Percentiles rank a stretch among this genome's conserved stretches.
Evolutionary conservation across 2,113 vertebrate species (phyloP).

Genomic region (Vidua macroura): DNA sequence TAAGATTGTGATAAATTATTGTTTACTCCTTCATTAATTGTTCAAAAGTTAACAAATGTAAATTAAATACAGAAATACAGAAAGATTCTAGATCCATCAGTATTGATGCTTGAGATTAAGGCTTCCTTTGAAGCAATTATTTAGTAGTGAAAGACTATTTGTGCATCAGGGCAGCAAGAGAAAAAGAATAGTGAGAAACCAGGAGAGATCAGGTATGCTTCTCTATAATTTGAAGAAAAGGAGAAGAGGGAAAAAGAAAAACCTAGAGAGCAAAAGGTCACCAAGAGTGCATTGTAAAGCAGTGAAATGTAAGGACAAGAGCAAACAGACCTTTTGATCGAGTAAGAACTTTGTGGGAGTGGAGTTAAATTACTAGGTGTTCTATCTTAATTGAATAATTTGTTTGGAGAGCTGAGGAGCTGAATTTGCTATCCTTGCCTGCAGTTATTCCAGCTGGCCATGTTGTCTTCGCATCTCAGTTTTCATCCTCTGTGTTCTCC

Average conservation of each 20-base stretch:
- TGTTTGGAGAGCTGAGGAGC: not conserved
- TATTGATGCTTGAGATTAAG: not conserved
- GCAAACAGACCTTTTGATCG: not conserved
- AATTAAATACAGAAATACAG: not conserved
- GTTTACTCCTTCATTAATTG: not conserved
- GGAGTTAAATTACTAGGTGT: not conserved
- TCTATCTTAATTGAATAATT: not conserved
- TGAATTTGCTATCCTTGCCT: conserved; percentile 3
- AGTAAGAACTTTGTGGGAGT: not conserved
- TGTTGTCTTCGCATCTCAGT: not conserved
- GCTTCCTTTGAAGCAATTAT: not conserved
- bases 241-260: not conserved
- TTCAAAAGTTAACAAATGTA: not conserved
- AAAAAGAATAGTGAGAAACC: not conserved
- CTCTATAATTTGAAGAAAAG: not conserved
- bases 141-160: not conserved
- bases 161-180: not conserved
- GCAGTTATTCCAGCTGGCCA: not conserved
- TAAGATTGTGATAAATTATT: not conserved
- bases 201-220: not conserved
- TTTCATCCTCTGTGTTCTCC: not conserved
- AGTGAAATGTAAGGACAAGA: not conserved
- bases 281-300: not conserved
- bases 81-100: not conserved
- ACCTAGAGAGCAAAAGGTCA: not conserved